phyloP scores from a whole-genome alignment of 2,888 invertebrate genomes.

The Cantharis lateralis region DNA sequence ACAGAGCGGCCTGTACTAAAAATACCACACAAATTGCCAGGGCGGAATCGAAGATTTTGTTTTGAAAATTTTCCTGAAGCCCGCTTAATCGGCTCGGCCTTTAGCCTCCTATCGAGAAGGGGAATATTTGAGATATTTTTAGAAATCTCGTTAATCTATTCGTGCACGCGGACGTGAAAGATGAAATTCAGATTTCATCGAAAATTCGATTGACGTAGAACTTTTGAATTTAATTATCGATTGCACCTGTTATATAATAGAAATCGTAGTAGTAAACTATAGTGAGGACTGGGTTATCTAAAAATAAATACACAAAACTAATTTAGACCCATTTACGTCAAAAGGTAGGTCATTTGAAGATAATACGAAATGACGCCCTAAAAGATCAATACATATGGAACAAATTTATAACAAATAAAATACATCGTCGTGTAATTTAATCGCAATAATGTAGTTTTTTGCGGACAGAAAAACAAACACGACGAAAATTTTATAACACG shows the following conservation, averaged over 20 bases:
- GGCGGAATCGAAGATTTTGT: neutral
- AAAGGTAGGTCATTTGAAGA: conserved; percentile 20
- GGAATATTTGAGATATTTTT: too few relatives aligned
- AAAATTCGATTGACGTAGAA: neutral
- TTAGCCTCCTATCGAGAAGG: too few relatives aligned
- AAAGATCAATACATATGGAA: neutral
- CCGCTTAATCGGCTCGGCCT: too few relatives aligned
- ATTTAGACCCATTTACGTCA: conserved; percentile 18
- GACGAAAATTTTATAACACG: neutral
- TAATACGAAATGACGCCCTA: conserved; percentile 6
- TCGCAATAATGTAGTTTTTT: neutral
- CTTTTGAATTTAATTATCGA: neutral
- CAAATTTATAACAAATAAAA: neutral
- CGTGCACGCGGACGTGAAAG: too few relatives aligned
- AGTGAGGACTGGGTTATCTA: conserved; percentile 6
- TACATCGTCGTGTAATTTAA: neutral
- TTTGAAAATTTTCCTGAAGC: too few relatives aligned
- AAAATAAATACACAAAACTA: conserved; percentile 10
- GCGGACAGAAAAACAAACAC: neutral
- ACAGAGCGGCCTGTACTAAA: neutral
- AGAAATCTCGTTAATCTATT: too few relatives aligned
- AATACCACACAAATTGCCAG: neutral
- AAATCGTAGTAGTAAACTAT: neutral
- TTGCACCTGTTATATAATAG: neutral
- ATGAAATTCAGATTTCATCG: neutral